Percentiles rank a stretch among this genome's conserved stretches.
Evolutionary conservation across 35 echinoderm and acorn worm genomes (phyloP).

Genomic region (Eucidaris tribuloides): DNA sequence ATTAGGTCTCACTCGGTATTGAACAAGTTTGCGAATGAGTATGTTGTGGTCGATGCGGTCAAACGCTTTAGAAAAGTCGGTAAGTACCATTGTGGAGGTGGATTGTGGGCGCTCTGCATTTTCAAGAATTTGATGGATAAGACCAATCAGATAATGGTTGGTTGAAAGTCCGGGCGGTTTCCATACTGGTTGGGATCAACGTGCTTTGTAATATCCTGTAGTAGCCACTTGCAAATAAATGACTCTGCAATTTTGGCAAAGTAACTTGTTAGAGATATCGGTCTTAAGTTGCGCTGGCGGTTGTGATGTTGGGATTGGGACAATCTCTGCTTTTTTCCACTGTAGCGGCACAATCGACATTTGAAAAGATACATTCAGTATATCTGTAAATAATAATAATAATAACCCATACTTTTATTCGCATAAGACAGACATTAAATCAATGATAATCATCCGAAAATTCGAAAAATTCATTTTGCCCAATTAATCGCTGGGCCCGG

Average conservation of each 20-base stretch:
- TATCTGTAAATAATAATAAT: slow-evolving; percentile 39
- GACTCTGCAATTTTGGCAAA: slow-evolving; percentile 43
- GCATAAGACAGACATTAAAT: too few relatives aligned
- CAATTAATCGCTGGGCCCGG: too few relatives aligned
- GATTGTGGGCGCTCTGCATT: too few relatives aligned
- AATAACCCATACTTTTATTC: too few relatives aligned
- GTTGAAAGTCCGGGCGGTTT: neutral
- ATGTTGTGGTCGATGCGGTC: neutral
- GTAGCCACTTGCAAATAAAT: slow-evolving; percentile 25
- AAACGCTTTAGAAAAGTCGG: neutral
- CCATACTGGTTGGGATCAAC: slow-evolving; percentile 47
- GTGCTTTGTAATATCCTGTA: neutral
- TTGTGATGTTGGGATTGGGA: slow-evolving; percentile 11
- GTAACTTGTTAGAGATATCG: slow-evolving; percentile 18
- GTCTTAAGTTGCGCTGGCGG: too few relatives aligned
- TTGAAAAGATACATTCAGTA: slow-evolving; percentile 39
- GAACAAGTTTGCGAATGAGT: neutral
- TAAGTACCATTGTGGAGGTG: neutral
- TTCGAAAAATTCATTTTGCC: too few relatives aligned
- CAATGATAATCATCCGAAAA: too few relatives aligned
- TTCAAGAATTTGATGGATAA: slow-evolving; percentile 1
- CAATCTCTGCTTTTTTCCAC: slow-evolving; percentile 36
- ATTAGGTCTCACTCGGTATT: neutral
- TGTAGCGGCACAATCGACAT: slow-evolving; percentile 3
- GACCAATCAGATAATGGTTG: slow-evolving; percentile 18